These are phyloP conservation scores for Eupithecia pulchellata DNA, from an alignment of 2,888 invertebrate genomes.

Conservation along the genomic window DNA sequence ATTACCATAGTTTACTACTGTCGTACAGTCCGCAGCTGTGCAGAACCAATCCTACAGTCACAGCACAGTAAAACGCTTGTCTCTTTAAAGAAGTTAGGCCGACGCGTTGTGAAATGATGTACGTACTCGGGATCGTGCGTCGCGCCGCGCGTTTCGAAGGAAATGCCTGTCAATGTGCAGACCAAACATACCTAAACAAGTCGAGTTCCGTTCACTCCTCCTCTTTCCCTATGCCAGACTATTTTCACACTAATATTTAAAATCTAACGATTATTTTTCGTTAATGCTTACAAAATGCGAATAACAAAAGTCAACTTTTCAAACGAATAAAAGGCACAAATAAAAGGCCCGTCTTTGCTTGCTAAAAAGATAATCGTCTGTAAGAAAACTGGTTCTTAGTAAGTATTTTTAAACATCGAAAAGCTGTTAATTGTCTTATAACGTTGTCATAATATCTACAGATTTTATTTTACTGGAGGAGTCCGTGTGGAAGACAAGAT, in stretches of 20 bases:
- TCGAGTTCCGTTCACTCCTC: not conserved
- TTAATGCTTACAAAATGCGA: not conserved
- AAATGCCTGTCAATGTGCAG: not conserved
- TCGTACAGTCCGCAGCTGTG: conserved; percentile 47
- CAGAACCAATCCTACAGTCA: conserved; percentile 34
- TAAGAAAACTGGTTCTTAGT: not conserved
- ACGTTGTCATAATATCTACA: not conserved
- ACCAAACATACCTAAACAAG: not conserved
- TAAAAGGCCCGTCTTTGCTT: not conserved
- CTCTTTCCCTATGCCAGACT: not conserved
- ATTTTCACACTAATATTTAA: not conserved
- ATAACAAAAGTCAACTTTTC: not conserved
- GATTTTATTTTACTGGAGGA: not conserved
- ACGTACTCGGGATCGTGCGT: not conserved
- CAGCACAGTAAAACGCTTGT: conserved; percentile 12
- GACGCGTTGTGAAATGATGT: not conserved
- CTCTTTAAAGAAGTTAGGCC: not conserved
- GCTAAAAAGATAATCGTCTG: not conserved
- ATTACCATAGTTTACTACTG: not conserved
- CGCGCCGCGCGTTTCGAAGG: not conserved
- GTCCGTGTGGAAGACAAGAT: not conserved
- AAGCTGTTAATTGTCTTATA: not conserved
- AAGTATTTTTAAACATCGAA: not conserved
- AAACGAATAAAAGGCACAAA: too few relatives aligned
- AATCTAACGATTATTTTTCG: not conserved